Base-by-base conservation (phyloP, 2,113 vertebrate genomes). In the Callionymus lyra region DNA sequence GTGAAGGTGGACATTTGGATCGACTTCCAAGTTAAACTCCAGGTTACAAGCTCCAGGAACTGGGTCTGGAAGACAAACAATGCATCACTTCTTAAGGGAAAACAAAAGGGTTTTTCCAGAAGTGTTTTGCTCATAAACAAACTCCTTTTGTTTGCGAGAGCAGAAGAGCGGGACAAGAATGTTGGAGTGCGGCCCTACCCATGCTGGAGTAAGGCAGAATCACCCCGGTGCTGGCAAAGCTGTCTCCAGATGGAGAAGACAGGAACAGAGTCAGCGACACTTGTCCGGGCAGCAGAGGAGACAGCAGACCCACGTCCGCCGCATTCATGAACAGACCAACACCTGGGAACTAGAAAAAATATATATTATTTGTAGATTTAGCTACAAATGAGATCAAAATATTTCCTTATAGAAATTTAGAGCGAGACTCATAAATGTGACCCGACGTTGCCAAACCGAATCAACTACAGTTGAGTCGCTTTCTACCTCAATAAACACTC, bases 1-100 rank as follows among this genome's bases (percentile, higher is more conserved):
- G 19, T 69, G 80, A 43, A 98, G 41, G 50, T 96, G 88, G 74
- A 98, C 54, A 52, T 91, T 98, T 6, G 94, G 89, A 70, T 98
- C 93, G 2, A 85, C 79, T 32, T 88, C 85, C 76, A 95, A 75
- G 47, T 86, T 79, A 69, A 86, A 93, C 60, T 89, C 91, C 12
- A 82, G 69, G 75, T 91, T 96, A 66, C 95, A 98, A 12, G 86
- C 94, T 49, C 95, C 95, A 38, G 95, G 95, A 34, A 98, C 59
- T 3, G 95, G 95, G 74, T 97, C 95, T 98, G 53, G 47, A 36
- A 66, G 9, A 70, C 37, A 50, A 17, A 38, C 2, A 31, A 31
- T 6, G 40, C 0, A 36, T 9, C 33, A 17, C 31, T 33, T 17
- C 12, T n/a, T 38, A 38, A 38, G 51, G 12, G 2, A 5, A 49